phyloP scores from a whole-genome alignment of 2,888 invertebrate genomes.

The Alloscopus bannaensis region DNA sequence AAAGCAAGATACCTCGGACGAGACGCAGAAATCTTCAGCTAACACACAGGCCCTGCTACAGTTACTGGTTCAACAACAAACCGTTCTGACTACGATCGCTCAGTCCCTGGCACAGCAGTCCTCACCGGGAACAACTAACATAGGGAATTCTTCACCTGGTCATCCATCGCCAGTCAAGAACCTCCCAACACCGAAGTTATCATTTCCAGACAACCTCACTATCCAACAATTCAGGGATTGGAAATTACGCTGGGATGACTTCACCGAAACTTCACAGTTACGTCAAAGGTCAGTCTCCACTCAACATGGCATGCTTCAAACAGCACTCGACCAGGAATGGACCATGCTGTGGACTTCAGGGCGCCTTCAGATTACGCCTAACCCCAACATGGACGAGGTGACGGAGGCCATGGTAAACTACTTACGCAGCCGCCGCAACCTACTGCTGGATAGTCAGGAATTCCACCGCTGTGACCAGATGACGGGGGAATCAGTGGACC shows the following conservation, averaged over 20 bases:
- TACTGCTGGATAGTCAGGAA: background rate
- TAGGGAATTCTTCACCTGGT: too few relatives aligned
- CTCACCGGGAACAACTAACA: background rate
- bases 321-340: constrained; percentile 26
- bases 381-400: background rate
- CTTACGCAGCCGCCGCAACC: constrained; percentile 8
- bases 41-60: background rate
- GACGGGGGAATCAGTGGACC: constrained; percentile 5
- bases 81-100: too few relatives aligned
- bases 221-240: constrained; percentile 14
- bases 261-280: background rate
- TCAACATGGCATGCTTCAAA: constrained; percentile 12
- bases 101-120: background rate
- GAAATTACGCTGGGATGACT: constrained; percentile 24
- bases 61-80: background rate
- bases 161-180: background rate
- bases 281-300: background rate
- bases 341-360: constrained; percentile 10
- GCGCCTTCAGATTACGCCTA: background rate
- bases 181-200: constrained; percentile 2
- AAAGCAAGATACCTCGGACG: background rate
- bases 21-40: background rate
- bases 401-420: background rate
- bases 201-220: constrained; percentile 10
- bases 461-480: background rate